Evolutionary conservation across 2,113 vertebrate species (phyloP).

Genomic region (Mesocricetus auratus): DNA sequence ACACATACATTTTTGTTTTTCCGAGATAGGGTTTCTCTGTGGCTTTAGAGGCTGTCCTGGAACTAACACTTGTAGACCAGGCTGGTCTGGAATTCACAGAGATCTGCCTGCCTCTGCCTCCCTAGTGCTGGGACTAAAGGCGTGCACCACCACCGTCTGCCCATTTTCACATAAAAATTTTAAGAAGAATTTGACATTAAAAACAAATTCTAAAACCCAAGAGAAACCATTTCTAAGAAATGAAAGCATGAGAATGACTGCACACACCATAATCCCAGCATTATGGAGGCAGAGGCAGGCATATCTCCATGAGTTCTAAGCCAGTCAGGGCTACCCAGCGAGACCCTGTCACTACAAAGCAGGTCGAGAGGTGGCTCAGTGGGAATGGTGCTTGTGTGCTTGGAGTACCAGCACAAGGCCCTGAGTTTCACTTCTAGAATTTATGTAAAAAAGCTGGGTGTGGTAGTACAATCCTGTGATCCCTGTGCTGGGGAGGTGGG

Average conservation of each 20-base stretch:
- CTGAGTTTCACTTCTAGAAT: not conserved
- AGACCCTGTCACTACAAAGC: not conserved
- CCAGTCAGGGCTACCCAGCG: not conserved
- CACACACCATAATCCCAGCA: not conserved
- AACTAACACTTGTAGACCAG: too few species aligned
- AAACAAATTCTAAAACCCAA: not conserved
- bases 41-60: too few species aligned
- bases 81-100: too few species aligned
- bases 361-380: too few species aligned
- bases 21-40: too few species aligned
- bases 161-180: not conserved
- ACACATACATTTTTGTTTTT: not conserved
- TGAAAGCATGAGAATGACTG: not conserved
- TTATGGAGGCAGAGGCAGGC: not conserved
- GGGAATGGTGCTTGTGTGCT: not conserved
- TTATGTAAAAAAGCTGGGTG: not conserved
- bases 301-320: not conserved
- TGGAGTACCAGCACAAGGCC: not conserved
- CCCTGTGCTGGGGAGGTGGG: not conserved
- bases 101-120: too few species aligned
- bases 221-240: not conserved
- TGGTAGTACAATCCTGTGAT: not conserved
- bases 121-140: too few species aligned
- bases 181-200: not conserved
- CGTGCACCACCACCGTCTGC: too few species aligned